A percentile compares a stretch with the other conserved stretches of the same genome.
phyloP scores from a whole-genome alignment of 1,140 invertebrate species.

The Nasonia vitripennis region DNA sequence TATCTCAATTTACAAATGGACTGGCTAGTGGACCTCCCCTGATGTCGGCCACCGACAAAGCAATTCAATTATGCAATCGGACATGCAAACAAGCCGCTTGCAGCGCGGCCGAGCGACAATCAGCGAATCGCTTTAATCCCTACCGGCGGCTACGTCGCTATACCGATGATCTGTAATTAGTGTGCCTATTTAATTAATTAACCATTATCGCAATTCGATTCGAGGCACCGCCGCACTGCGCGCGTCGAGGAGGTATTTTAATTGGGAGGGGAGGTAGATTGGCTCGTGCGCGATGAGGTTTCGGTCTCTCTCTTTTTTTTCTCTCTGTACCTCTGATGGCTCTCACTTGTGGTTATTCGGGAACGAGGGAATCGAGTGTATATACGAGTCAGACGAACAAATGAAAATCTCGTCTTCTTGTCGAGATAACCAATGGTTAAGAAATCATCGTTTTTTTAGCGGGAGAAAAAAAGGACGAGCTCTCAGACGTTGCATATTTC shows the following conservation, averaged over 20 bases:
- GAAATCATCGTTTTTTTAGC: background rate
- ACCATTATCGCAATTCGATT: constrained; percentile 24
- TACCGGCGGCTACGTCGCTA: background rate
- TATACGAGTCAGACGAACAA: background rate
- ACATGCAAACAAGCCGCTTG: constrained; percentile 42
- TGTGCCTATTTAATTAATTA: constrained; percentile 41
- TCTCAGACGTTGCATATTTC: background rate
- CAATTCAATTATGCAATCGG: constrained; percentile 52
- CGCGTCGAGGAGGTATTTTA: background rate
- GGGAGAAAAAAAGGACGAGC: background rate
- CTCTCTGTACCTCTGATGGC: background rate
- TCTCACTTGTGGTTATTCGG: background rate
- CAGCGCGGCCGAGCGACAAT: constrained; percentile 12
- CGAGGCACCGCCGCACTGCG: background rate
- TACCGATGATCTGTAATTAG: constrained; percentile 40
- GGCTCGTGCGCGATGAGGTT: background rate
- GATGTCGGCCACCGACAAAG: constrained; percentile 5
- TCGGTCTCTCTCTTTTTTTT: background rate
- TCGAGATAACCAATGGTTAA: background rate
- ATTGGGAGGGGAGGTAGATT: background rate
- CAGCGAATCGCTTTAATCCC: constrained; percentile 43
- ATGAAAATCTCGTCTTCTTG: background rate
- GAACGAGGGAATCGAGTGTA: background rate
- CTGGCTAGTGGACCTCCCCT: background rate
- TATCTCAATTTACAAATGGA: constrained; percentile 46